phyloP scores from a whole-genome alignment of 2,888 invertebrate genomes.

The Diploptera punctata region DNA sequence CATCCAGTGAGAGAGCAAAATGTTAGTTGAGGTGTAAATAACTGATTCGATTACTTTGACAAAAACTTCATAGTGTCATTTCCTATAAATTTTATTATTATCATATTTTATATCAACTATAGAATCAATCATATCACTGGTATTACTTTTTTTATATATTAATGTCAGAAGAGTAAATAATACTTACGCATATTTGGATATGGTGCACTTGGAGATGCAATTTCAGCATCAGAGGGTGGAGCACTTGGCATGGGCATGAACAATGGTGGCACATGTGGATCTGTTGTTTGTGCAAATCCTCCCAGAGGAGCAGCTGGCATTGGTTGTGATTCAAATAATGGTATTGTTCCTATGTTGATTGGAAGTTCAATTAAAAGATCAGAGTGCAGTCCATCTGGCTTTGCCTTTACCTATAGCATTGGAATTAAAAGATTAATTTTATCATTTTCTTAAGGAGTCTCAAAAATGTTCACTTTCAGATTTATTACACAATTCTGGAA shows the following conservation, averaged over 20 bases:
- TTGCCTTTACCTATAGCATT: slow-evolving; percentile 7
- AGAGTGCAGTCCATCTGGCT: neutral
- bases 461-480: too few species aligned
- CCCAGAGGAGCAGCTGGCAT: too few species aligned
- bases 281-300: too few species aligned
- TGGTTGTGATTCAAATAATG: neutral
- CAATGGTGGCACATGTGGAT: too few species aligned
- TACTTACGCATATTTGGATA: neutral
- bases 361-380: neutral
- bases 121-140: neutral
- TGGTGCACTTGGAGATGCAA: neutral
- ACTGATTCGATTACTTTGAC: too few species aligned
- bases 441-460: too few species aligned
- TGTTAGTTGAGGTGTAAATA: too few species aligned
- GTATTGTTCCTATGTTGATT: neutral
- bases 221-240: neutral
- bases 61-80: neutral
- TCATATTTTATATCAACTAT: neutral
- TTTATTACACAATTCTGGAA: too few species aligned
- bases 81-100: neutral
- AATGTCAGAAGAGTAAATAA: neutral
- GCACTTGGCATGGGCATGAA: neutral
- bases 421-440: too few species aligned
- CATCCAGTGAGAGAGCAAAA: too few species aligned
- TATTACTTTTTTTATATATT: neutral